phyloP scores from a whole-genome alignment of 2,888 invertebrate genomes.

The Actias luna region DNA sequence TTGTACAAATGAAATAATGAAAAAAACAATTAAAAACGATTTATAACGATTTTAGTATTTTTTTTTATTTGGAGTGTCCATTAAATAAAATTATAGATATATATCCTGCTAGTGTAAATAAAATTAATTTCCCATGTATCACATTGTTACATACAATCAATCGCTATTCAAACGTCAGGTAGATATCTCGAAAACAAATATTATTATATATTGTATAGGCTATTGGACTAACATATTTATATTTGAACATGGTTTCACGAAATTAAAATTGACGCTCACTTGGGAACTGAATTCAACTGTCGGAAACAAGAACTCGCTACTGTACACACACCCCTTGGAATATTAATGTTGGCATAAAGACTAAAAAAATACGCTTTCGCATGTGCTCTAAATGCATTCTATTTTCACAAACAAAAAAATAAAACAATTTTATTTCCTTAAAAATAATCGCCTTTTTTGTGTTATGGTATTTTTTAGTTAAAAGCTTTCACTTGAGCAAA shows the following conservation, averaged over 20 bases:
- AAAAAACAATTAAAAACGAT: too few relatives aligned
- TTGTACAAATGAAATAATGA: too few relatives aligned
- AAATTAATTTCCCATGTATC: too few relatives aligned
- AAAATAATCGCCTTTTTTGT: too few relatives aligned
- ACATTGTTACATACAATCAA: too few relatives aligned
- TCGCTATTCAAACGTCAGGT: too few relatives aligned
- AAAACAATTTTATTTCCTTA: constrained; percentile 37
- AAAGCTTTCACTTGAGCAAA: too few relatives aligned
- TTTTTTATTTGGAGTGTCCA: too few relatives aligned
- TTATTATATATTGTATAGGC: not conserved
- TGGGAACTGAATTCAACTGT: constrained; percentile 4
- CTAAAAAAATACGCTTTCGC: constrained; percentile 36
- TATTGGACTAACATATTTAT: not conserved
- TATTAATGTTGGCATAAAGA: constrained; percentile 28
- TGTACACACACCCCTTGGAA: constrained; percentile 14
- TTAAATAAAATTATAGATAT: too few relatives aligned
- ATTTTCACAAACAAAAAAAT: constrained; percentile 41
- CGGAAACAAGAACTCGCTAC: not conserved
- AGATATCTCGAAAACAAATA: too few relatives aligned
- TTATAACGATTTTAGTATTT: too few relatives aligned
- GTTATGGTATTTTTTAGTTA: constrained; percentile 20
- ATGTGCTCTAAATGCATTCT: constrained; percentile 42
- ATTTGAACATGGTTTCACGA: not conserved
- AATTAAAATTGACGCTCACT: constrained; percentile 7
- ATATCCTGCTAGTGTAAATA: too few relatives aligned